phyloP scores from a whole-genome alignment of 2,797 vertebrate species.

The Gallinago stenura region DNA sequence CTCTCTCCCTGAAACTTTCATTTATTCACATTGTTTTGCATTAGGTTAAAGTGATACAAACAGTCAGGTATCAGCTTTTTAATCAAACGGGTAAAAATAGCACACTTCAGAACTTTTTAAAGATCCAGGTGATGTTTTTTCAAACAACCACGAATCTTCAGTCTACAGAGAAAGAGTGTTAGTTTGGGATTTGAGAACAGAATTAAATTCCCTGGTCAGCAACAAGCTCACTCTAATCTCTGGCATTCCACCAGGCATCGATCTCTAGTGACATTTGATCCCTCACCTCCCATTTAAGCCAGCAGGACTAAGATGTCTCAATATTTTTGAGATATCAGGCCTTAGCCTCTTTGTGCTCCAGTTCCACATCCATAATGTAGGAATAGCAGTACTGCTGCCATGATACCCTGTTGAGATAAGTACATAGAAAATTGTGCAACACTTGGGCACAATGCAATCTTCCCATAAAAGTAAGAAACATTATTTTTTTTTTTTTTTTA shows the following conservation, averaged over 20 bases:
- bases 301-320: background rate
- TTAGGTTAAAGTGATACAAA: background rate
- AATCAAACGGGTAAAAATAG: background rate
- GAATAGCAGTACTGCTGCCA: background rate
- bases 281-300: background rate
- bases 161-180: background rate
- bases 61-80: background rate
- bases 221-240: too few relatives aligned
- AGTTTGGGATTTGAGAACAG: background rate
- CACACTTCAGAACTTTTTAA: background rate
- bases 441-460: background rate
- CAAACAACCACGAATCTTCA: background rate
- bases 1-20: background rate
- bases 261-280: background rate
- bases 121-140: background rate
- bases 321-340: background rate
- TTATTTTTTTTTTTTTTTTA: background rate
- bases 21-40: background rate
- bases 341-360: background rate
- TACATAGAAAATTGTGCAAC: background rate
- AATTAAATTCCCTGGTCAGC: too few relatives aligned
- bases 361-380: background rate
- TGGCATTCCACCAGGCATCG: background rate
- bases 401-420: background rate
- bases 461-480: background rate